Base-by-base conservation (phyloP, 2,113 vertebrate species). In the Engystomops pustulosus region DNA sequence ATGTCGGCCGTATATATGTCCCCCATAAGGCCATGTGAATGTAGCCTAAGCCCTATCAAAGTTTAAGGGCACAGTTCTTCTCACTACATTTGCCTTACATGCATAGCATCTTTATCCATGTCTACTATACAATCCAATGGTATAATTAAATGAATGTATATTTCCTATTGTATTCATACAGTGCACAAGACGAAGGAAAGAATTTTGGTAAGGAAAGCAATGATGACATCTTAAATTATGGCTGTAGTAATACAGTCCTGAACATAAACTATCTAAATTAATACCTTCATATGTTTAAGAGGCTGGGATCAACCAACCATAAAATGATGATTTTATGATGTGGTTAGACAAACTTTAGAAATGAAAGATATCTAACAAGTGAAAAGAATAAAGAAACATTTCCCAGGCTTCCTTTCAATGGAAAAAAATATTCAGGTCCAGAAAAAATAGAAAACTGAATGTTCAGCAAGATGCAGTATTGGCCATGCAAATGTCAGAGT, bases 251-350 rank as follows among this genome's bases (percentile, higher is more conserved):
- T 60, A n/a, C 36, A 60, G 20, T 41, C 36, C n/a, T 15, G 3
- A 77, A 51, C 74, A 36, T 79, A 62, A 79, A 80, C 41, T 17
- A 47, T 47, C 38, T 47, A 80, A 67, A 80, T 80, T 17, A 68
- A 80, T 81, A 70, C 79, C 47, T 81, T 81, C 30, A 49, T 27
- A 71, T 55, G 36, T 25, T 71, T 71, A 55, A 71, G 36, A 79
- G 55, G 7, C 8, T 70, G 79, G 79, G 65, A 71, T 81, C 47
- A 55, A 82, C 72, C 47, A 27, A 44, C 49, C 51, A 62, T n/a
- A 60, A 72, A 82, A 60, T 55, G 20, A 49, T 81, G 47, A 38
- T 81, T 82, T 72, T 60, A 82, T 60, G 71, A 55, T 60, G 68
- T 70, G 80, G 80, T 51, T 25, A 60, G n/a, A 30, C n/a, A 53